Conservation (phyloP, 2,888 invertebrate species). For the Acanthosepion esculentum region DNA sequence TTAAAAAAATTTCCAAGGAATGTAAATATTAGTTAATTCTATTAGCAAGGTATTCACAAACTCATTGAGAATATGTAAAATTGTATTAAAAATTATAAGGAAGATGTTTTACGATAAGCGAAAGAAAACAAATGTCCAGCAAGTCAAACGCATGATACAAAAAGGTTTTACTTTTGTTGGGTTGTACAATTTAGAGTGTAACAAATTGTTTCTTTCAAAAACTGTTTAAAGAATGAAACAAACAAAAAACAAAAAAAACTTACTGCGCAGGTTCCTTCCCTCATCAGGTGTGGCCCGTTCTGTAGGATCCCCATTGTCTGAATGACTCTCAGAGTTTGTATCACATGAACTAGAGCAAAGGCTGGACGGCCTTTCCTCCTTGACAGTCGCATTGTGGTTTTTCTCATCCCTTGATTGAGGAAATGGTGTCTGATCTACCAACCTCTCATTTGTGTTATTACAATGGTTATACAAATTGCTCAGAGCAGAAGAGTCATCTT, state of each 20-base stretch:
- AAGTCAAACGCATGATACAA: too few species aligned
- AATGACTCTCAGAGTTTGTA: conserved; percentile 67
- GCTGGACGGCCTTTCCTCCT: conserved; percentile 69
- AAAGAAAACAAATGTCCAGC: too few species aligned
- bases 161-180: too few species aligned
- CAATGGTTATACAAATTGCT: conserved; percentile 49
- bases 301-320: conserved; percentile 63
- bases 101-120: too few species aligned
- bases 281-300: conserved; percentile 69
- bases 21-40: too few species aligned
- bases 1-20: too few species aligned
- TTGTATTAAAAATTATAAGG: too few species aligned
- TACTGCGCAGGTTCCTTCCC: conserved; percentile 68
- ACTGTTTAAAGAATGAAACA: not conserved
- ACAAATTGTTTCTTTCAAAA: not conserved
- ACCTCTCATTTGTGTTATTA: conserved; percentile 50
- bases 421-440: conserved; percentile 51
- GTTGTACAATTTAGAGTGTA: too few species aligned
- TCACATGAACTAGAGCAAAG: conserved; percentile 65
- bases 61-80: too few species aligned
- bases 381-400: conserved; percentile 53
- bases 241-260: conserved; percentile 55
- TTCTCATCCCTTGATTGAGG: conserved; percentile 44
- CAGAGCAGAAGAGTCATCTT: conserved; percentile 56
- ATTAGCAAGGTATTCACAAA: too few species aligned